Percentiles rank a stretch among this genome's conserved stretches.
Conservation (phyloP, 2,888 invertebrate species). For the Lasioglossum leucozonium region DNA sequence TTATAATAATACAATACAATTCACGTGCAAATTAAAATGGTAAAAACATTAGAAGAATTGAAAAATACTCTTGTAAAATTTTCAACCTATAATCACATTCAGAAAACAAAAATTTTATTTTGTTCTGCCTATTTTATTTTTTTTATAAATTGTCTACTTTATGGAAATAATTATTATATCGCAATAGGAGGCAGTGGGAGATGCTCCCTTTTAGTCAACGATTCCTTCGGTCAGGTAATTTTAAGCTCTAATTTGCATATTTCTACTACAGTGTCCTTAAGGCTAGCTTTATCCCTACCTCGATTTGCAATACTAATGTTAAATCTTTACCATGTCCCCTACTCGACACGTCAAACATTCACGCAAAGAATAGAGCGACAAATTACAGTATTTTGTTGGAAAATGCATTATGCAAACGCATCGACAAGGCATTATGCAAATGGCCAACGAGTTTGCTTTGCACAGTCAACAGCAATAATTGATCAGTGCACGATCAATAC, state of each 20-base stretch:
- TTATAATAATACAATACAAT: not conserved
- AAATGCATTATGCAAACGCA: conserved; percentile 15
- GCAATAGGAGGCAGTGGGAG: not conserved
- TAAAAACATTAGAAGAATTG: too few relatives aligned
- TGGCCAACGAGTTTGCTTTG: conserved; percentile 20
- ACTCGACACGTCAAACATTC: not conserved
- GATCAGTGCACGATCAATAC: conserved; percentile 11
- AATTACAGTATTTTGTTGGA: conserved; percentile 5
- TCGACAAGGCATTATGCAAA: conserved; percentile 18
- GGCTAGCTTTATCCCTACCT: not conserved
- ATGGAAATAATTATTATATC: not conserved
- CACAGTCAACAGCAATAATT: conserved; percentile 16
- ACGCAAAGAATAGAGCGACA: not conserved
- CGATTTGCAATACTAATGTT: not conserved
- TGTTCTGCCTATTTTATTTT: not conserved
- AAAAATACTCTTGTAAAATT: too few relatives aligned
- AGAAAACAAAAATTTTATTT: too few relatives aligned
- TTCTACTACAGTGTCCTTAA: not conserved
- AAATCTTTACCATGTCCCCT: not conserved
- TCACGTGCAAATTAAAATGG: too few relatives aligned
- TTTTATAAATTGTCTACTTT: not conserved
- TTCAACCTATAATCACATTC: too few relatives aligned
- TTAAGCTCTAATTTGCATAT: not conserved
- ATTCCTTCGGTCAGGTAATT: not conserved
- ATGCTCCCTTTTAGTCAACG: not conserved